Conservation (phyloP, 2,888 invertebrate genomes). For the Drosophila niveifrons region DNA sequence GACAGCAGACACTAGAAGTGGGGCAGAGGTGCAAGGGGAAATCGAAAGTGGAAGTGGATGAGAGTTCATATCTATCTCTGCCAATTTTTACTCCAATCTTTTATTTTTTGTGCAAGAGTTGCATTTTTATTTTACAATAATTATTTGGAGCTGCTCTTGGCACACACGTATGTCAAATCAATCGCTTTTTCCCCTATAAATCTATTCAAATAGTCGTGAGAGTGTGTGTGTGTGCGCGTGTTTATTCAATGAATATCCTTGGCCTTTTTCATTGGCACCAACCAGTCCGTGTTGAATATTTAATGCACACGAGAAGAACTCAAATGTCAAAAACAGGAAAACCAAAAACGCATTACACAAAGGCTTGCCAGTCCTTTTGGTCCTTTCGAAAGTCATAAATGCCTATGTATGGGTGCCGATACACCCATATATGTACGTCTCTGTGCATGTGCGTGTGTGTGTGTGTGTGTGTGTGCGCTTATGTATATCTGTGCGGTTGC, state of each 20-base stretch:
- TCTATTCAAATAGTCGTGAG: conserved; percentile 17
- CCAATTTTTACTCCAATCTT: conserved; percentile 31
- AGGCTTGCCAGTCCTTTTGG: conserved; percentile 56
- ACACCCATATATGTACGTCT: not conserved
- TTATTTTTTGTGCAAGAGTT: not conserved
- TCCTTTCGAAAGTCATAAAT: conserved; percentile 58
- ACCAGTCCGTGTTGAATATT: conserved; percentile 59
- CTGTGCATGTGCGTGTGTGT: not conserved
- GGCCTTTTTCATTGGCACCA: conserved; percentile 28
- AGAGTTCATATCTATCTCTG: conserved; percentile 16
- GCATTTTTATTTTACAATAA: conserved; percentile 46
- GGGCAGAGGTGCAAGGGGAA: not conserved
- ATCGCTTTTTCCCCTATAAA: conserved; percentile 16
- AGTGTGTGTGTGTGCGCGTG: not conserved
- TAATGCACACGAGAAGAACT: conserved; percentile 57
- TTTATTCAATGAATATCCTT: conserved; percentile 11
- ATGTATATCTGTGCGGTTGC: conserved; percentile 50
- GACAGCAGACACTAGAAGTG: conserved; percentile 18
- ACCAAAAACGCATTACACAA: conserved; percentile 61
- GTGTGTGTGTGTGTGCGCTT: conserved; percentile 4
- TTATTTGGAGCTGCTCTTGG: conserved; percentile 57
- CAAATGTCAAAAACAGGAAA: conserved; percentile 75
- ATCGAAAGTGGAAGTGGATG: not conserved
- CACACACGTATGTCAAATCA: conserved; percentile 47
- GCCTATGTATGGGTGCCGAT: conserved; percentile 13